Conservation (phyloP, 1,140 invertebrate genomes). For the Zaprionus kolodkinae region DNA sequence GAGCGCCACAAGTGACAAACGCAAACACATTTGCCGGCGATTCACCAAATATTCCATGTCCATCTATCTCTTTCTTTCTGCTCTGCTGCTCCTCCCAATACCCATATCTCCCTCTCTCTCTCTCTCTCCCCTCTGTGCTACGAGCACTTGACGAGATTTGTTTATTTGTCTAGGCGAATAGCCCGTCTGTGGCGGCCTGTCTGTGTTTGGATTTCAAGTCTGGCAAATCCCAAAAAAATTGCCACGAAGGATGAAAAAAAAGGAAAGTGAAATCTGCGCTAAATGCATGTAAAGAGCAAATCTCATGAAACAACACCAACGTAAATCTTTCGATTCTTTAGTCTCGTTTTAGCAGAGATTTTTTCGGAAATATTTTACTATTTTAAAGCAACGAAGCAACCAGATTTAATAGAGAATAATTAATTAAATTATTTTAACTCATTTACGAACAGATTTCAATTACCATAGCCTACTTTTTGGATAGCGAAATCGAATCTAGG, state of each 20-base stretch:
- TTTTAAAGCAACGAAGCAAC: background rate
- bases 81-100: background rate
- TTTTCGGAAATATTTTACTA: conserved; percentile 23
- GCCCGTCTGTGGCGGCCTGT: conserved; percentile 69
- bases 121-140: conserved; percentile 27
- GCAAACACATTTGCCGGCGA: conserved; percentile 76
- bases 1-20: conserved; percentile 75
- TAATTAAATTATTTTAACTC: too few species aligned
- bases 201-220: conserved; percentile 78
- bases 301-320: conserved; percentile 64
- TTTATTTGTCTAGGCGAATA: conserved; percentile 78
- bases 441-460: too few species aligned
- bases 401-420: background rate
- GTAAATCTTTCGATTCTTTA: conserved; percentile 61
- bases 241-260: conserved; percentile 7
- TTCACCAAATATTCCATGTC: conserved; percentile 56
- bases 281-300: conserved; percentile 56
- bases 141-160: conserved; percentile 77
- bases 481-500: too few species aligned
- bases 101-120: background rate
- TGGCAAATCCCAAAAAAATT: conserved; percentile 57
- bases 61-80: conserved; percentile 30
- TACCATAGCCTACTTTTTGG: too few species aligned
- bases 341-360: conserved; percentile 41
- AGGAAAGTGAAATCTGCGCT: conserved; percentile 7